Percentiles rank a stretch among this genome's conserved stretches.
phyloP scores from a whole-genome alignment of 2,888 invertebrate species.

The Deilephila elpenor region DNA sequence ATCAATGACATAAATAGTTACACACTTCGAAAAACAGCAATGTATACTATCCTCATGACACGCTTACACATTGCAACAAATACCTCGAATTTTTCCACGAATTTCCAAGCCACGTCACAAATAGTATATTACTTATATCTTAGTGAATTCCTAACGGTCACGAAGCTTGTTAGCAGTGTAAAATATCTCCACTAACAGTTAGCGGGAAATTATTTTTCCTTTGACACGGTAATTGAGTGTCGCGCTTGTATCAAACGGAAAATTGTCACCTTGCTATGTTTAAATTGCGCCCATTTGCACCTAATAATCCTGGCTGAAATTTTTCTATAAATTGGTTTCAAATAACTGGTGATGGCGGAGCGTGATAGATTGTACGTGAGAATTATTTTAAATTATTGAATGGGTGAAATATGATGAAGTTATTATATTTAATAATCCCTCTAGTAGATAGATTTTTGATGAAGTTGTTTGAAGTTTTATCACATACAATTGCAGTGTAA shows the following conservation, averaged over 20 bases:
- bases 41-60: too few species aligned
- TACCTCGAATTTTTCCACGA: too few species aligned
- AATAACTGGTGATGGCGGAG: neutral
- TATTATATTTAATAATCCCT: too few species aligned
- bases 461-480: too few species aligned
- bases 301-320: neutral
- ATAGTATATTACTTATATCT: neutral
- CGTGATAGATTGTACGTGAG: neutral
- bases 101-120: neutral
- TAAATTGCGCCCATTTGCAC: slow-evolving; percentile 26
- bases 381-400: neutral
- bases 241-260: slow-evolving; percentile 26
- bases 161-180: neutral
- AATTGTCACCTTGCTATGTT: slow-evolving; percentile 6
- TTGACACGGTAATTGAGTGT: slow-evolving; percentile 43
- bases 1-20: too few species aligned
- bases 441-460: too few species aligned
- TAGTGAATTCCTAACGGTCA: neutral
- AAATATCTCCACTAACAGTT: slow-evolving; percentile 27
- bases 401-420: too few species aligned
- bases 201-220: slow-evolving; percentile 49
- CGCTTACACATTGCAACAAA: too few species aligned
- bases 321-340: neutral
- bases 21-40: too few species aligned
- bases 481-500: too few species aligned